phyloP scores from a whole-genome alignment of 2,888 invertebrate species.

The Mimumesa dahlbomi region DNA sequence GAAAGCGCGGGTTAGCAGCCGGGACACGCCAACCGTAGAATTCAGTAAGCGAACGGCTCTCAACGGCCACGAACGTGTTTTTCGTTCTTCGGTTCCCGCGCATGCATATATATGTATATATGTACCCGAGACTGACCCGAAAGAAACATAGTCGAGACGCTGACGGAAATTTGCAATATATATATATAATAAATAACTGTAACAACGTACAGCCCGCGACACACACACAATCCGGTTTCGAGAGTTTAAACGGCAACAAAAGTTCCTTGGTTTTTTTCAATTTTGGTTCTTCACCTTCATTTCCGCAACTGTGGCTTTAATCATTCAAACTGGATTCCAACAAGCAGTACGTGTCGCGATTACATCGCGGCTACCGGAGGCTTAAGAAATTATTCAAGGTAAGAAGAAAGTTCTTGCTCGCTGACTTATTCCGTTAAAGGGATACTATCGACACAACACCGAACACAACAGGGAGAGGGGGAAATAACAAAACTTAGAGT shows the following conservation, averaged over 20 bases:
- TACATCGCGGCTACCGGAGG: conserved; percentile 80
- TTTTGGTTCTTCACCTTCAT: conserved; percentile 65
- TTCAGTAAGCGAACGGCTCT: conserved; percentile 79
- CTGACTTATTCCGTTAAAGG: too few relatives aligned
- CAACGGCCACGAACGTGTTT: conserved; percentile 71
- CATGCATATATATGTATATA: conserved; percentile 61
- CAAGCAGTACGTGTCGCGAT: conserved; percentile 80
- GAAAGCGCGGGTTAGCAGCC: conserved; percentile 79
- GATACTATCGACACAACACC: neutral
- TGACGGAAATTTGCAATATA: conserved; percentile 56
- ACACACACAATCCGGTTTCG: conserved; percentile 39
- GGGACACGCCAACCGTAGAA: conserved; percentile 72
- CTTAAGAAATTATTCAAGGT: conserved; percentile 80
- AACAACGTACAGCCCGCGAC: conserved; percentile 50
- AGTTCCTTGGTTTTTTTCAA: conserved; percentile 42
- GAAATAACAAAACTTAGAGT: neutral
- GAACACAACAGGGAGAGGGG: neutral
- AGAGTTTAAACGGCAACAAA: conserved; percentile 19
- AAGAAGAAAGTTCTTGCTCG: conserved; percentile 63
- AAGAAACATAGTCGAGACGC: conserved; percentile 59
- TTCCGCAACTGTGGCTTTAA: conserved; percentile 77
- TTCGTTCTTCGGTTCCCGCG: conserved; percentile 68
- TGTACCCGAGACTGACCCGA: conserved; percentile 62
- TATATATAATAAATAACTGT: too few relatives aligned
- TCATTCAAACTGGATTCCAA: conserved; percentile 80